phyloP scores from a whole-genome alignment of 2,888 invertebrate species.

The Amaurobius ferox region DNA sequence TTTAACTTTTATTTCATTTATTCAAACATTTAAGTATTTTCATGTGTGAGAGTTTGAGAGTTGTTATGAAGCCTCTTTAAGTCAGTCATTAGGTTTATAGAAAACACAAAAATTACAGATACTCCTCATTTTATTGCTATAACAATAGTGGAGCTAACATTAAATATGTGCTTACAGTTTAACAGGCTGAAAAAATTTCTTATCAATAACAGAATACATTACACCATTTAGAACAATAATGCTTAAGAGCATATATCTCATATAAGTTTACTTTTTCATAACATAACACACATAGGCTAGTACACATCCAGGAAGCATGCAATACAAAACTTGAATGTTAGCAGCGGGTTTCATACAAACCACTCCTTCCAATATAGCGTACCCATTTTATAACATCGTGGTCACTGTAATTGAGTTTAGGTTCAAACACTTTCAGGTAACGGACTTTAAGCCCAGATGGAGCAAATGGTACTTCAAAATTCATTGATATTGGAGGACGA shows the following conservation, averaged over 20 bases:
- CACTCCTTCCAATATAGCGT: slow-evolving; percentile 98
- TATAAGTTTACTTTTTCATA: slow-evolving; percentile 43
- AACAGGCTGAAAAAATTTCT: slow-evolving; percentile 63
- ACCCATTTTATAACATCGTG: slow-evolving; percentile 99
- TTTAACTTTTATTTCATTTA: too few relatives aligned
- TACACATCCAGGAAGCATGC: slow-evolving; percentile 64
- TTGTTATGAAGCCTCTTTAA: too few relatives aligned
- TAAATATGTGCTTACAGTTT: slow-evolving; percentile 69
- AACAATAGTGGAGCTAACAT: slow-evolving; percentile 70
- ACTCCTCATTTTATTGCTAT: slow-evolving; percentile 61
- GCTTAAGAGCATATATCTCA: slow-evolving; percentile 46
- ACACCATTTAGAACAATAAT: slow-evolving; percentile 58
- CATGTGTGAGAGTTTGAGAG: background rate
- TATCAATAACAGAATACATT: slow-evolving; percentile 65
- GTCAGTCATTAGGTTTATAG: background rate
- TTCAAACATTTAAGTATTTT: background rate
- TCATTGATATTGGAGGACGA: slow-evolving; percentile 99
- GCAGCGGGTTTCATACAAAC: slow-evolving; percentile 99
- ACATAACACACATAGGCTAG: slow-evolving; percentile 60
- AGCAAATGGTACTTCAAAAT: slow-evolving; percentile 98
- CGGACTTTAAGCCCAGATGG: slow-evolving; percentile 99
- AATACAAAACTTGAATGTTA: slow-evolving; percentile 78
- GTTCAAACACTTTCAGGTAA: slow-evolving; percentile 99
- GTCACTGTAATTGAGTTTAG: slow-evolving; percentile 99
- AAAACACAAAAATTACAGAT: slow-evolving; percentile 1